A percentile compares a stretch with the other conserved stretches of the same genome.
Conservation (phyloP, 2,888 invertebrate genomes). For the Brachynemurus nebulosus region DNA sequence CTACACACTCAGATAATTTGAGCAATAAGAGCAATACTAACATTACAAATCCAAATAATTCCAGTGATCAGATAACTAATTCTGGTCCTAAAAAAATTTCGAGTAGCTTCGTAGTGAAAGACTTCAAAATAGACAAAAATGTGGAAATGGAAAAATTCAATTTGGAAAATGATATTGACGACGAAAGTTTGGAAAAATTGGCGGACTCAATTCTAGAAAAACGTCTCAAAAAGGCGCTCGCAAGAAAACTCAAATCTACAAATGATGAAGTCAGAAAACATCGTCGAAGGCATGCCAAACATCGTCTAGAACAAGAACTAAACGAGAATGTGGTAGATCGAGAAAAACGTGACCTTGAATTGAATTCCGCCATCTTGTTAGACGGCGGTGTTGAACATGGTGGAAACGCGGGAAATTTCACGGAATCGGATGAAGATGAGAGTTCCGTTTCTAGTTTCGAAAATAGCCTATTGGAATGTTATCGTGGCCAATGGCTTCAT, state of each 20-base stretch:
- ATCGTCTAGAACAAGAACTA: slow-evolving; percentile 13
- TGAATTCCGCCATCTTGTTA: slow-evolving; percentile 30
- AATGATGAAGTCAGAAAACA: slow-evolving; percentile 11
- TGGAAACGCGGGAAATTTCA: slow-evolving; percentile 50
- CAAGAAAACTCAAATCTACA: background rate
- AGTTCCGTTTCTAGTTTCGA: slow-evolving; percentile 74
- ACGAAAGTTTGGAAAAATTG: slow-evolving; percentile 2
- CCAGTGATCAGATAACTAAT: too few species aligned
- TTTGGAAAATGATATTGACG: too few species aligned
- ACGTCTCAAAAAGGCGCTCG: slow-evolving; percentile 6
- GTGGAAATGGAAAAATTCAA: background rate
- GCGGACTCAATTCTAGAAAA: slow-evolving; percentile 8
- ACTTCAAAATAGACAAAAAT: too few species aligned
- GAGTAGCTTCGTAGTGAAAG: too few species aligned
- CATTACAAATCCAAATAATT: too few species aligned
- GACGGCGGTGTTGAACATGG: slow-evolving; percentile 67
- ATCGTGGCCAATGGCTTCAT: slow-evolving; percentile 59
- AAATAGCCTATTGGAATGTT: slow-evolving; percentile 59
- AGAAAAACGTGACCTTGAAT: slow-evolving; percentile 29
- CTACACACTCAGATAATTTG: background rate
- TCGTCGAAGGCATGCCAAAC: slow-evolving; percentile 14
- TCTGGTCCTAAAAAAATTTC: too few species aligned
- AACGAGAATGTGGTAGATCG: slow-evolving; percentile 9
- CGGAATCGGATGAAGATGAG: slow-evolving; percentile 36
- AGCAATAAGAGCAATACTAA: slow-evolving; percentile 6